Conservation (phyloP, 1,140 invertebrate genomes). For the Heliconius himera region DNA sequence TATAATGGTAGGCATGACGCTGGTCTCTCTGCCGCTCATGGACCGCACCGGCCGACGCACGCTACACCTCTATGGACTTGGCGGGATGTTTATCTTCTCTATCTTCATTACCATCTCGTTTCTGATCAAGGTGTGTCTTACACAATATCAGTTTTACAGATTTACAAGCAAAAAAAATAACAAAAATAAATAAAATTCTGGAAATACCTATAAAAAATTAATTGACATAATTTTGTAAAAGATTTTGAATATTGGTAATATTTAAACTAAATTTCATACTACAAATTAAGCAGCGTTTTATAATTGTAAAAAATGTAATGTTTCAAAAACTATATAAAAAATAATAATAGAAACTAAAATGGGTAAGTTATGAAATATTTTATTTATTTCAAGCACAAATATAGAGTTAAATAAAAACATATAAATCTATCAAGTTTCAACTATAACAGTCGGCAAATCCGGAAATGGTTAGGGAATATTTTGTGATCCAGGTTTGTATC, state of each 20-base stretch:
- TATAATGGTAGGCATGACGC: conserved; percentile 98
- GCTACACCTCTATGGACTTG: conserved; percentile 96
- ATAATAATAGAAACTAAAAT: background rate
- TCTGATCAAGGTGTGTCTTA: conserved; percentile 90
- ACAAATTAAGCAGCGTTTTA: background rate
- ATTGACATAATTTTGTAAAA: too few species aligned
- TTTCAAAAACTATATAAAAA: background rate
- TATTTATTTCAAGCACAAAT: background rate
- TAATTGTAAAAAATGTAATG: background rate
- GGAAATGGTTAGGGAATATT: background rate
- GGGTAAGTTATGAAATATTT: background rate
- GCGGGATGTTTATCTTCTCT: conserved; percentile 98
- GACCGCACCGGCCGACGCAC: conserved; percentile 96
- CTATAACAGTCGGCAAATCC: background rate
- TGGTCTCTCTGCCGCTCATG: conserved; percentile 98
- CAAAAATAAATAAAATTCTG: background rate
- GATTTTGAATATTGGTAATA: too few species aligned
- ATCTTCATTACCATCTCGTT: conserved; percentile 98
- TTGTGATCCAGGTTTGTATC: conserved; percentile 3
- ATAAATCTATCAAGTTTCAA: background rate
- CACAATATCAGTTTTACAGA: conserved; percentile 38
- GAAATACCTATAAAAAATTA: too few species aligned
- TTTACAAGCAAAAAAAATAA: background rate
- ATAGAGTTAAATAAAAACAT: background rate
- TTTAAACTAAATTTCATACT: background rate